A percentile compares a stretch with the other conserved stretches of the same genome.
phyloP scores from a whole-genome alignment of 2,797 vertebrate species.

The Bradypodion pumilum region DNA sequence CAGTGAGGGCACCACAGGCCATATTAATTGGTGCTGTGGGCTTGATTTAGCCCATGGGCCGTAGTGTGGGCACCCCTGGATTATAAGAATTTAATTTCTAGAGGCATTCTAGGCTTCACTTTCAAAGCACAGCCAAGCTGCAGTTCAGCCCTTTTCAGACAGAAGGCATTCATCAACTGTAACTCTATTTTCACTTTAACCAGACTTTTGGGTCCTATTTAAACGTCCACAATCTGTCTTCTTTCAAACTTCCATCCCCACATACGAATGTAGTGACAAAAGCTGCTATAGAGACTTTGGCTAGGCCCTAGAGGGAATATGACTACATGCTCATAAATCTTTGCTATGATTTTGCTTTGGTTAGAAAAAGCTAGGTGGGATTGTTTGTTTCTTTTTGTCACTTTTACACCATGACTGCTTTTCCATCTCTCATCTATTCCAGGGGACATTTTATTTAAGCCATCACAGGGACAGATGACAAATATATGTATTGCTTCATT shows the following conservation, averaged over 20 bases:
- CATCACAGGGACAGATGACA: not conserved
- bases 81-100: not conserved
- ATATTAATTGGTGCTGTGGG: too few species aligned
- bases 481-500: slow-evolving; percentile 46
- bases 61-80: too few species aligned
- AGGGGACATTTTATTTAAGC: slow-evolving; percentile 12
- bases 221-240: not conserved
- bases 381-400: not conserved
- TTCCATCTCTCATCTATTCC: slow-evolving; percentile 19
- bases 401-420: slow-evolving; percentile 1
- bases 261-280: not conserved
- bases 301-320: not conserved
- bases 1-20: too few species aligned
- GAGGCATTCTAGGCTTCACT: not conserved
- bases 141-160: not conserved
- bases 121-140: not conserved
- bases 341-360: not conserved
- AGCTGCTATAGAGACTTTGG: not conserved
- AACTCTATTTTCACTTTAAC: too few species aligned
- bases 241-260: not conserved
- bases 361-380: not conserved
- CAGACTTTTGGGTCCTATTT: not conserved
- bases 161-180: not conserved
- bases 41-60: too few species aligned
- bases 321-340: not conserved